Base-by-base conservation (phyloP, 2,888 invertebrate genomes). In the Drosophila barbarae region DNA sequence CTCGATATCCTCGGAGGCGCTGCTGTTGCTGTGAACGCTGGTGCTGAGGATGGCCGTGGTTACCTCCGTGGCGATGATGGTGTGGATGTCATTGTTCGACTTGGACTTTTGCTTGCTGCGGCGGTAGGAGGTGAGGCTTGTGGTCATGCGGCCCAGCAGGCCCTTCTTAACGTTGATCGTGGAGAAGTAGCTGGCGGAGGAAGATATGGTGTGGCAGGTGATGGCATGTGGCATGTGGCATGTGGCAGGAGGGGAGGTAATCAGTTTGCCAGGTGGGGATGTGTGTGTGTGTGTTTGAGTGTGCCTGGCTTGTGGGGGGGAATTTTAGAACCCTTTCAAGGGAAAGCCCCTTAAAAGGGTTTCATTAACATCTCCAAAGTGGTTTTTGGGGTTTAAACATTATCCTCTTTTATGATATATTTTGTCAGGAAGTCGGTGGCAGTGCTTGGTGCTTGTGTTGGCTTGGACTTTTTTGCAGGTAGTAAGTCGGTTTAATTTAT, bases 131-230 rank as follows among this genome's bases (percentile, higher is more conserved):
- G 89, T 86, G 64, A 89, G 83, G 73, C 88, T 89, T 58, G 89
- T 87, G 74, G 89, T 87, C 89, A 89, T 89, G 72, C 88, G 88
- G 74, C 88, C 86, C 58, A 89, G 81, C 44, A 89, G 77, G 69
- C 89, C 88, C 73, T 89, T 89, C 73, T 88, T 88, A 76, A 84
- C 86, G 87, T 86, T 89, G 82, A 89, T 87, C 51, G 88, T 88
- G 55, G 89, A 88, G 56, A 89, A 88, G 77, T 89, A 89, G 83
- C 88, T 89, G 68, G 39, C 59, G 59, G 32, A 12, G 38, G 36
- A 36, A 58, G 65, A 28, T 2, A 13, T 41, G 52, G 54, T 32
- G 34, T 35, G 18, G 38, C 38, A 38, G 38, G 38, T 39, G 38
- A 38, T 38, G 38, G 52, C 23, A 21, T 7, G 38, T 32, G 32